Base-by-base conservation (phyloP, 1,140 invertebrate genomes). In the Manduca sexta region DNA sequence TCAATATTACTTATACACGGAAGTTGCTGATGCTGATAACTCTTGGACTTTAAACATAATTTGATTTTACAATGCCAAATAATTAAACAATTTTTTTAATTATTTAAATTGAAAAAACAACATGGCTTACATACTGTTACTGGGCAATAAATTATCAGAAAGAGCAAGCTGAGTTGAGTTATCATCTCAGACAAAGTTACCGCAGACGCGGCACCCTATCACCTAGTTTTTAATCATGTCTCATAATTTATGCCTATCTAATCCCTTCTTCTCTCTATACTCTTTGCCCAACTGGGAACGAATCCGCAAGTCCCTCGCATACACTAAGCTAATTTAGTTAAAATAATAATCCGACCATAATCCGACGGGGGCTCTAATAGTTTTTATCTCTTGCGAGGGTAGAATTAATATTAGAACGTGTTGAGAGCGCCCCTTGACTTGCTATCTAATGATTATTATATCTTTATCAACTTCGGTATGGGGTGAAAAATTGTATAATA, bases 261-360 rank as follows among this genome's bases (percentile, higher is more conserved):
- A 21, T 38, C 12, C 43, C 48, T 55, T 30, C 21, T 45, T 49
- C 31, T 12, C n/a, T 11, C 7, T 44, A 26, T 74, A 74, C 34
- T 79, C 73, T 77, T 53, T 75, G 69, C 15, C 55, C 21, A 46
- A 13, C 12, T 29, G n/a, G 29, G 21, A 26, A 26, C 21, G 1
- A 15, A 12, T 26, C 37, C 45, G 45, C 54, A 58, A 59, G 60
- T 67, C 73, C 74, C 75, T 73, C 64, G 66, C 54, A 69, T 64
- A 65, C 65, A 64, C 69, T 77, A 79, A 81, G 74, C 76, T 84
- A 84, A 84, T 82, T 84, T 73, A 61, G 73, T 82, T 82, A 82
- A 82, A 84, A 84, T 82, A 80, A 84, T 81, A 84, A 84, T 82
- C 78, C 71, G 37, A 40, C 71, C 71, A 68, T 79, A 82, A 82